Conservation (phyloP, 2,888 invertebrate species). For the Drosophila borealis region DNA sequence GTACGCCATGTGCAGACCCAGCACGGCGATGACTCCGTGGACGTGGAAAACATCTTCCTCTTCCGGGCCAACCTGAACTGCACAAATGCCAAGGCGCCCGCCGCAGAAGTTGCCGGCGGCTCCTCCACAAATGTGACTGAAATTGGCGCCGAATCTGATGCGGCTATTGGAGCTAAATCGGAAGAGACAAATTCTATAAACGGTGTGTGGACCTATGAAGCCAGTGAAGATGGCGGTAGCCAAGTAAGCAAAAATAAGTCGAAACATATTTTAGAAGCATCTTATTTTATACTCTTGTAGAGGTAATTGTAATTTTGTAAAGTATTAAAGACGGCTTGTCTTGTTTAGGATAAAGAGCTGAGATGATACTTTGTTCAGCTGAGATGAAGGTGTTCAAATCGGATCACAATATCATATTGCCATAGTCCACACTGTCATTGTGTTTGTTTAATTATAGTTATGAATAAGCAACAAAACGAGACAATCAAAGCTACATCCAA, state of each 20-base stretch:
- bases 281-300: not conserved
- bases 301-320: too few species aligned
- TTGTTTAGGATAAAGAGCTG: too few species aligned
- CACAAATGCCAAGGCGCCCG: not conserved
- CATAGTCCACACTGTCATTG: not conserved
- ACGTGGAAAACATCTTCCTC: conserved; percentile 70
- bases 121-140: conserved; percentile 1
- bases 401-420: too few species aligned
- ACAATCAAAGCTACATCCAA: conserved; percentile 1
- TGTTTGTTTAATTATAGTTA: not conserved
- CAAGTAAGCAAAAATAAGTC: conserved; percentile 37
- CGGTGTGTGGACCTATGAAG: conserved; percentile 52
- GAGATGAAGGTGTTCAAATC: too few species aligned
- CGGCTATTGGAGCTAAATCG: conserved; percentile 11
- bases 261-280: not conserved
- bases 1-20: conserved; percentile 62
- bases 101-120: not conserved
- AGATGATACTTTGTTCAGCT: too few species aligned
- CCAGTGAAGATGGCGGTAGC: conserved; percentile 44
- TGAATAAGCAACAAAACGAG: not conserved
- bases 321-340: too few species aligned
- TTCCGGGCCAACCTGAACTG: conserved; percentile 52
- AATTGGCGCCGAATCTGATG: conserved; percentile 1
- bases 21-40: conserved; percentile 57
- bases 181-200: conserved; percentile 2